Percentiles rank a stretch among this genome's conserved stretches.
phyloP scores from a whole-genome alignment of 2,888 invertebrate species.

The Saturnia japonica region DNA sequence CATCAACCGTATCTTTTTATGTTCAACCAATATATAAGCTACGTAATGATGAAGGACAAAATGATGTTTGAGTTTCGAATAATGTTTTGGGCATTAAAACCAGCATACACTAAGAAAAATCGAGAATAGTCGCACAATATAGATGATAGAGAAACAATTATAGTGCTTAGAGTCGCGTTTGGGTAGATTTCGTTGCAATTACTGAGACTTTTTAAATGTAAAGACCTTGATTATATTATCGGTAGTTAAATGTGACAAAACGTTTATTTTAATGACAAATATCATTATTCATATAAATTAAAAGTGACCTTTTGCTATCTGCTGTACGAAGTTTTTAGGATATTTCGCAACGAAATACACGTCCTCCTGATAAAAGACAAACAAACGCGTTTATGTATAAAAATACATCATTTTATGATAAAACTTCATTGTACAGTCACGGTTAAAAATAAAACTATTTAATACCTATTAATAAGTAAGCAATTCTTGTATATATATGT shows the following conservation, averaged over 20 bases:
- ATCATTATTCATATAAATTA: not conserved
- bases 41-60: too few species aligned
- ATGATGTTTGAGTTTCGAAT: too few species aligned
- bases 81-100: too few species aligned
- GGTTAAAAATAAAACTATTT: not conserved
- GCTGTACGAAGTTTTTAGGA: not conserved
- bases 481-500: too few species aligned
- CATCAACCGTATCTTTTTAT: too few species aligned
- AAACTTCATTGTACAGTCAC: not conserved
- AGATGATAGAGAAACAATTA: too few species aligned
- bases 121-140: too few species aligned
- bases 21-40: too few species aligned
- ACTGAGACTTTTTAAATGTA: not conserved
- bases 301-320: slow-evolving; percentile 5
- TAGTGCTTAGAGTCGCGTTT: too few species aligned
- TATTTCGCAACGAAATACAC: not conserved
- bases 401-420: not conserved
- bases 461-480: too few species aligned
- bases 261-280: not conserved
- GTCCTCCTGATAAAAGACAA: slow-evolving; percentile 2
- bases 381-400: not conserved
- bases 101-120: too few species aligned
- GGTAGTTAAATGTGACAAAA: not conserved
- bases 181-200: too few species aligned
- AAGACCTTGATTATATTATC: not conserved